Percentiles rank a stretch among this genome's conserved stretches.
Conservation (phyloP, 2,113 vertebrate genomes). For the Gracilinanus agilis region DNA sequence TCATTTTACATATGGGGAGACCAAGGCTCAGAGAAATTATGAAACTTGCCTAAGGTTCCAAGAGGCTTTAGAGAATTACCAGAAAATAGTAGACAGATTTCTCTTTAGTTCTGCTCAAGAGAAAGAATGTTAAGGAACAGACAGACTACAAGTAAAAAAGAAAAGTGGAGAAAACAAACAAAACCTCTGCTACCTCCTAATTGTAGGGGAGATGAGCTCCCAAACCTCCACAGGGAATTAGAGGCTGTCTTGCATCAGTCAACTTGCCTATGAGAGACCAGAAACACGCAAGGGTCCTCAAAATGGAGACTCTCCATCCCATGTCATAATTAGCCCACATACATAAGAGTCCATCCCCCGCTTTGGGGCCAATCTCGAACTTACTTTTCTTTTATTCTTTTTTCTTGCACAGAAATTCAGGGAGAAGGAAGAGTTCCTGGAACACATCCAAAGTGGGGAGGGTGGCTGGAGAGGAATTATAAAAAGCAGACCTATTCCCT, state of each 20-base stretch:
- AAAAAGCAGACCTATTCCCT: conserved; percentile 69
- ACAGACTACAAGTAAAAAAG: neutral
- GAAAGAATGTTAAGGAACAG: neutral
- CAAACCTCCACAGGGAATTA: neutral
- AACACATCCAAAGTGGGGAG: neutral
- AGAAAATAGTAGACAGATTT: neutral
- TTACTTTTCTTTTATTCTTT: neutral
- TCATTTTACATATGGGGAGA: neutral
- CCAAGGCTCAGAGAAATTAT: neutral
- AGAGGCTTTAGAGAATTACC: neutral
- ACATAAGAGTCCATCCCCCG: neutral
- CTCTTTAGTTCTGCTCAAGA: neutral
- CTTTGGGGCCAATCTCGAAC: too few relatives aligned
- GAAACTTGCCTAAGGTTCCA: neutral
- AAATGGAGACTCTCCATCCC: neutral
- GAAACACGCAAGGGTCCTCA: neutral
- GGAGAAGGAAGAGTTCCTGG: conserved; percentile 22
- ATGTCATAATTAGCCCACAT: neutral
- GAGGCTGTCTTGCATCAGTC: neutral
- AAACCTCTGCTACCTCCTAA: neutral
- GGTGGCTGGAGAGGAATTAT: conserved; percentile 52
- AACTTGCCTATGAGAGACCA: neutral
- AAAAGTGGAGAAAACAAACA: neutral
- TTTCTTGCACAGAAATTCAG: neutral
- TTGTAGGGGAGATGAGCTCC: neutral